These are phyloP conservation scores for Schizothorax lantsangensis DNA, from an alignment of 2,797 vertebrate genomes.

Conservation along the genomic window DNA sequence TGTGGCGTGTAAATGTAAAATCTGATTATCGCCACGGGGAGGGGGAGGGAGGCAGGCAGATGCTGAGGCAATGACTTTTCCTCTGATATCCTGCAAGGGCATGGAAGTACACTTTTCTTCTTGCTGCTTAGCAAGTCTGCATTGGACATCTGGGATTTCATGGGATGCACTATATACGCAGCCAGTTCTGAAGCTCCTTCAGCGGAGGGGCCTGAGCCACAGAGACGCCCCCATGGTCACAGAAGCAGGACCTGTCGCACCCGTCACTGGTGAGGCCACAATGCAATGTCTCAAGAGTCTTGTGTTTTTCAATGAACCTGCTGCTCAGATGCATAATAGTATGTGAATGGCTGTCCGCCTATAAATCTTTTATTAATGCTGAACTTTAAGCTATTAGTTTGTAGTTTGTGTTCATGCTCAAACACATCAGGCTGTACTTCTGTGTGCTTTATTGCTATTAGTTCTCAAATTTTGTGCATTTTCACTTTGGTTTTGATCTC, in stretches of 20 bases:
- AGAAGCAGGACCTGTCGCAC: slow-evolving; percentile 42
- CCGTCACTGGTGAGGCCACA: slow-evolving; percentile 58
- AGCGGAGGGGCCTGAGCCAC: slow-evolving; percentile 73
- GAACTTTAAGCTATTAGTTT: background rate
- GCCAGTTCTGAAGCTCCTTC: slow-evolving; percentile 81
- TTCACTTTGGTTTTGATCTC: background rate
- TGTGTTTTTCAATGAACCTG: background rate
- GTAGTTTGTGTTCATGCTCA: background rate
- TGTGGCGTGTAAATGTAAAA: slow-evolving; percentile 79
- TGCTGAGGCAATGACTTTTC: slow-evolving; percentile 79
- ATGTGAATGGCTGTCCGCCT: background rate
- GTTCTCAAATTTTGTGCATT: background rate
- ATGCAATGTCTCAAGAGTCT: background rate
- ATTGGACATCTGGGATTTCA: slow-evolving; percentile 70
- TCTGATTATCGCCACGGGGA: slow-evolving; percentile 73
- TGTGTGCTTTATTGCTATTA: background rate
- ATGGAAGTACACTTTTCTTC: slow-evolving; percentile 67
- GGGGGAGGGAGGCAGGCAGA: slow-evolving; percentile 69
- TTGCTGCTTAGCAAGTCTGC: slow-evolving; percentile 65
- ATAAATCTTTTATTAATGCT: background rate
- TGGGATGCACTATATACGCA: slow-evolving; percentile 83
- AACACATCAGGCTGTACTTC: background rate
- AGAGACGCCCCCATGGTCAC: slow-evolving; percentile 61
- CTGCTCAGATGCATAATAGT: background rate
- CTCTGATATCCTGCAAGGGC: slow-evolving; percentile 62